Evolutionary conservation across 2,888 invertebrate species (phyloP).

Genomic region (Polyploca ridens): DNA sequence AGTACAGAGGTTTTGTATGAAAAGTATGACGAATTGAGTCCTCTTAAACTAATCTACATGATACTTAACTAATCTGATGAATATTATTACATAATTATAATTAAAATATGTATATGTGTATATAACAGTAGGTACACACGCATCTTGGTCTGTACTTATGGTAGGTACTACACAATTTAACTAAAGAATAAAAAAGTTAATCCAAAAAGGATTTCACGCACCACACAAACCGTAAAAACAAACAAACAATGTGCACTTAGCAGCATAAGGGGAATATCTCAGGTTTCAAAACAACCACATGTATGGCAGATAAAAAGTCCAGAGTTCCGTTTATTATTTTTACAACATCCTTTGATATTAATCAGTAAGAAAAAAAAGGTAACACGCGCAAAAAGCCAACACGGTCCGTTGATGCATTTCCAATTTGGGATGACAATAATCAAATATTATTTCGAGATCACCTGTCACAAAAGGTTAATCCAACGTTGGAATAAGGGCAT

Average conservation of each 20-base stretch:
- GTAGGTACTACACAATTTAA: not conserved
- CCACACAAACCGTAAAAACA: conserved; percentile 22
- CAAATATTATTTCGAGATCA: conserved; percentile 35
- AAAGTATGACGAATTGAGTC: no score
- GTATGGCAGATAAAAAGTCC: conserved; percentile 37
- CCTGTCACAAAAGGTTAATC: conserved; percentile 30
- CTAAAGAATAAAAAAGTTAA: not conserved
- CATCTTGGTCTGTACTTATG: no score
- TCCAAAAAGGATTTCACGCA: not conserved
- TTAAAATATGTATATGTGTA: no score
- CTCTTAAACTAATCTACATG: no score
- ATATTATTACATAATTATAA: no score
- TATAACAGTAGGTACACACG: no score
- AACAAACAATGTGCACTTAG: conserved; percentile 48
- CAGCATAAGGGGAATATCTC: conserved; percentile 41
- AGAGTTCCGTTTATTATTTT: conserved; percentile 37
- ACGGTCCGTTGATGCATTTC: conserved; percentile 29
- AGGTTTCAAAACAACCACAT: conserved; percentile 28
- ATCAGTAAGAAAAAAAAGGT: conserved; percentile 39
- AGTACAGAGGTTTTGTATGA: no score
- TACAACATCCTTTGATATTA: conserved; percentile 40
- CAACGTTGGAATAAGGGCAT: conserved; percentile 20
- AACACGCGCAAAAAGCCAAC: conserved; percentile 22
- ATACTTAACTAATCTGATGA: no score
- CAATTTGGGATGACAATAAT: conserved; percentile 36